phyloP scores from a whole-genome alignment of 2,113 vertebrate species.

The Menidia beryllina region DNA sequence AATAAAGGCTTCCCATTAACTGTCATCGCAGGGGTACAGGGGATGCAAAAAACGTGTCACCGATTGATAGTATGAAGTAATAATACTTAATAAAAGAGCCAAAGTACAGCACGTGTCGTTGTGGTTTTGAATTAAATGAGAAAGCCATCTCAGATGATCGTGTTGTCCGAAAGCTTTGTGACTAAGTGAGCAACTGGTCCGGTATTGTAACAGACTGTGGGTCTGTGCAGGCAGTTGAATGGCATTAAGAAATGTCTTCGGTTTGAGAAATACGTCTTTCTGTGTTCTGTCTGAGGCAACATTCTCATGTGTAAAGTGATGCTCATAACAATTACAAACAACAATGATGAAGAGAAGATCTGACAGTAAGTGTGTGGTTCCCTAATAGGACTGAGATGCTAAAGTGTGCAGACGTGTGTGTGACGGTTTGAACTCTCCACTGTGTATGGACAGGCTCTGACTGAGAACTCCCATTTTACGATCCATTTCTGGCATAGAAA shows the following conservation, averaged over 20 bases:
- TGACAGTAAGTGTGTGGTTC: slow-evolving; percentile 71
- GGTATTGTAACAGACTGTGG: slow-evolving; percentile 23
- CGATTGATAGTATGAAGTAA: slow-evolving; percentile 28
- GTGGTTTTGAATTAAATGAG: slow-evolving; percentile 30
- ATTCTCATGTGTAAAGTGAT: slow-evolving; percentile 41
- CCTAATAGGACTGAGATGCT: slow-evolving; percentile 73
- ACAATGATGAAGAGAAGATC: slow-evolving; percentile 51
- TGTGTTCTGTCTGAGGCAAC: slow-evolving; percentile 20
- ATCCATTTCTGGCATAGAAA: slow-evolving; percentile 24
- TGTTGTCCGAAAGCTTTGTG: slow-evolving; percentile 24
- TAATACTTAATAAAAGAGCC: slow-evolving; percentile 29
- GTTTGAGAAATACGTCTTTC: slow-evolving; percentile 10
- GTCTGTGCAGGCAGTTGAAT: slow-evolving; percentile 18
- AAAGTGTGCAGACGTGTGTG: slow-evolving; percentile 16
- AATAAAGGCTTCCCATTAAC: slow-evolving; percentile 35
- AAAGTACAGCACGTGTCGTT: slow-evolving; percentile 19
- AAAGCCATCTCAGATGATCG: slow-evolving; percentile 20
- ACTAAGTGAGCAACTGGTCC: slow-evolving; percentile 26
- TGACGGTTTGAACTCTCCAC: slow-evolving; percentile 21
- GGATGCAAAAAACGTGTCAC: slow-evolving; percentile 26
- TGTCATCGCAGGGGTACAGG: slow-evolving; percentile 28
- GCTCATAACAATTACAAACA: slow-evolving; percentile 65
- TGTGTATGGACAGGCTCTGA: slow-evolving; percentile 40
- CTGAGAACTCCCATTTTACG: slow-evolving; percentile 37
- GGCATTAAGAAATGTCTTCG: slow-evolving; percentile 29